Evolutionary conservation across 2,113 vertebrate species (phyloP), one percentile per base, ranked within the genome.

Genomic region (Tretioscincus oriximinensis): DNA sequence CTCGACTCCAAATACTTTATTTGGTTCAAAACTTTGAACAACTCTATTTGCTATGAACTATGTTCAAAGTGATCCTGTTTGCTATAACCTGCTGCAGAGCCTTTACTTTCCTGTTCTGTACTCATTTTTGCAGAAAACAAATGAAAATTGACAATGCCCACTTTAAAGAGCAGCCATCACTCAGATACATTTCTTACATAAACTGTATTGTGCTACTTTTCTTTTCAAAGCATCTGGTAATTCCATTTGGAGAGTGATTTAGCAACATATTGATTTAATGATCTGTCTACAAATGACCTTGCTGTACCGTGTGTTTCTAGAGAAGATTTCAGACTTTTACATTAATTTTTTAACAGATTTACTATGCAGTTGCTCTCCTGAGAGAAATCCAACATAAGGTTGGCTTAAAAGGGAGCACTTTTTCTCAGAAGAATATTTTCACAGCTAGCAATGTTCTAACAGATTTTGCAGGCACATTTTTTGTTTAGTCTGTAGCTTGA

Each of bases 301-400:
- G 45, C 64, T 45, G 58, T 45, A 64, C 58, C 63, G 18, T 76
- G 5, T n/a, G 35, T 77, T 68, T 68, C 64, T 54, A 47, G 3
- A 67, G 64, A 77, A 65, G 64, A 67, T 51, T 67, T 67, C 47
- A 77, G 64, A 29, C 64, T 68, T 67, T 35, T 51, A 28, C 76
- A 67, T 77, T 67, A 77, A 68, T 66, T 67, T 77, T 77, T 67
- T 67, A 77, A 77, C 47, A 68, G 76, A 67, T 77, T 45, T 76
- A 18, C 41, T 16, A 65, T 45, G 64, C 76, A 54, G 64, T 35
- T 20, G 22, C 28, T 67, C 76, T 31, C 5, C 20, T 67, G 47
- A 68, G 64, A 77, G 65, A 77, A 49, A 29, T 67, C 11, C 12
- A n/a, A 21, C 20, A 14, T 29, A 31, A 68, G 28, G 5, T 28